phyloP scores from a whole-genome alignment of 2,888 invertebrate genomes.

The Hedychridium roseum region DNA sequence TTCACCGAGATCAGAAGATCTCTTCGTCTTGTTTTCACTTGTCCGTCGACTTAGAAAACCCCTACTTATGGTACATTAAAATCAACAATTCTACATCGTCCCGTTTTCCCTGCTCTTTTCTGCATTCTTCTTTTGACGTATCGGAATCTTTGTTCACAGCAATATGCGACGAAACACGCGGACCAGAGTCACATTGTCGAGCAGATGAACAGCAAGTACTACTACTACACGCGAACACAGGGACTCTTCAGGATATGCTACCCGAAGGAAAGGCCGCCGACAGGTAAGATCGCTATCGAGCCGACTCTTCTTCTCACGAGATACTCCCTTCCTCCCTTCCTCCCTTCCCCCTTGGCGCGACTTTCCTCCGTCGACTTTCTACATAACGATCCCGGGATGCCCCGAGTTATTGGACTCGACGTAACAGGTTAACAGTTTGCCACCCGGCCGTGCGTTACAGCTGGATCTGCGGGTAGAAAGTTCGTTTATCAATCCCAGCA shows the following conservation, averaged over 20 bases:
- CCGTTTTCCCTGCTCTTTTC: too few relatives aligned
- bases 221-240: slow-evolving; percentile 90
- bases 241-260: slow-evolving; percentile 95
- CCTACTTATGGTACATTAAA: too few relatives aligned
- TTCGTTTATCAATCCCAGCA: too few relatives aligned
- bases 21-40: too few relatives aligned
- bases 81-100: too few relatives aligned
- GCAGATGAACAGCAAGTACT: slow-evolving; percentile 85
- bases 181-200: slow-evolving; percentile 77
- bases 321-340: slow-evolving; percentile 1
- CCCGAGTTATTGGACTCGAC: slow-evolving; percentile 39
- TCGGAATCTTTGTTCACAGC: slow-evolving; percentile 65
- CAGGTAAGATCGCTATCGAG: slow-evolving; percentile 68
- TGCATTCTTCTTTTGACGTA: too few relatives aligned
- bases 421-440: slow-evolving; percentile 56
- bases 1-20: too few relatives aligned
- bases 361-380: slow-evolving; percentile 42
- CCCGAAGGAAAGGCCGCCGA: slow-evolving; percentile 88
- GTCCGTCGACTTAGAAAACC: too few relatives aligned
- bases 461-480: too few relatives aligned
- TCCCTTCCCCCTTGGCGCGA: slow-evolving; percentile 3
- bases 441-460: too few relatives aligned
- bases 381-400: slow-evolving; percentile 42
- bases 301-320: slow-evolving; percentile 3
- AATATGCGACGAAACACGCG: slow-evolving; percentile 76